A percentile compares a stretch with the other conserved stretches of the same genome.
Conservation (phyloP, 2,797 vertebrate genomes). For the Australoheros facetus region DNA sequence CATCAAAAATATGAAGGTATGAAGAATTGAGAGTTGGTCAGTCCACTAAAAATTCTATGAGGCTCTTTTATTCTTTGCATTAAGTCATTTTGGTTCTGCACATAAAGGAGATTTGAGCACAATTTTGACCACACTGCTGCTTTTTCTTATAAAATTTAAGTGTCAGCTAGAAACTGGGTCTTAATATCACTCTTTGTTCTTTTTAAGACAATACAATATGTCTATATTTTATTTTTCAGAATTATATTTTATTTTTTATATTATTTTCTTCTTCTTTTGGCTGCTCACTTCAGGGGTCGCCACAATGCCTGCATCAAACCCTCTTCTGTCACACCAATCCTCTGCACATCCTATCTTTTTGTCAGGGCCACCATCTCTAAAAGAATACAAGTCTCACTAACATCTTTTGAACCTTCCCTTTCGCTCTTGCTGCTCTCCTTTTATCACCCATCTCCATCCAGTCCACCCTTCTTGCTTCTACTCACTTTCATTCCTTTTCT, state of each 20-base stretch:
- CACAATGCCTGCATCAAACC: not conserved
- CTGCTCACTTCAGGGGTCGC: not conserved
- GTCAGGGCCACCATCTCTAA: not conserved
- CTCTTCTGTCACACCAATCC: not conserved
- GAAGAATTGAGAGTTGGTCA: constrained; percentile 18
- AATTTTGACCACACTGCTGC: not conserved
- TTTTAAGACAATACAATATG: no score
- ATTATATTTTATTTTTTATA: not conserved
- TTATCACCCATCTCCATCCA: not conserved
- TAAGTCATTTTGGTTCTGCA: constrained; percentile 15
- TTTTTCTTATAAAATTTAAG: not conserved
- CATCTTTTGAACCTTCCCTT: not conserved
- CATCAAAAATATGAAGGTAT: constrained; percentile 17
- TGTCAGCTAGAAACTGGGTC: not conserved
- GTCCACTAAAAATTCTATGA: constrained; percentile 11
- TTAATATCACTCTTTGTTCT: not conserved
- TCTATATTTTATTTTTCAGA: not conserved
- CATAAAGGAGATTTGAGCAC: not conserved
- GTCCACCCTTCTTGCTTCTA: not conserved
- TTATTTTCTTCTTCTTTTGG: not conserved
- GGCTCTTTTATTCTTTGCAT: constrained; percentile 18
- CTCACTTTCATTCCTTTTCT: no score
- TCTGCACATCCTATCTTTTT: not conserved
- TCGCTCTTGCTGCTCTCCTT: not conserved
- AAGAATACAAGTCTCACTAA: not conserved